Evolutionary conservation across 2,888 invertebrate genomes (phyloP).

Genomic region (Rhagophthalmus giganteus): DNA sequence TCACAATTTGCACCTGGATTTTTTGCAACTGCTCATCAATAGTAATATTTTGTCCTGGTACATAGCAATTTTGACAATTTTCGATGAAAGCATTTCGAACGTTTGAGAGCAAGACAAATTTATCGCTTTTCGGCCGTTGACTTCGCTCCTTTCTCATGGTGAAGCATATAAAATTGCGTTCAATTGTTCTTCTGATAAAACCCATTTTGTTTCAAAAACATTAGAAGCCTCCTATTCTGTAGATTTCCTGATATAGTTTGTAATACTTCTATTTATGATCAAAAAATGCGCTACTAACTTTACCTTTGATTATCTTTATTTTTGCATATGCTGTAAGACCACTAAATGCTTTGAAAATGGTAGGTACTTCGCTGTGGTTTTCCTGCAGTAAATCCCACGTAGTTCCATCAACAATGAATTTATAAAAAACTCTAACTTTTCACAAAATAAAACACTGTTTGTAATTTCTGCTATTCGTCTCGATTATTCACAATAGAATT

Average conservation of each 20-base stretch:
- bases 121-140: neutral
- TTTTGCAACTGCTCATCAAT: neutral
- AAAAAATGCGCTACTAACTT: neutral
- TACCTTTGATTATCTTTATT: too few species aligned
- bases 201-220: neutral
- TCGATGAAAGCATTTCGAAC: neutral
- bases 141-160: neutral
- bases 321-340: neutral
- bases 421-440: neutral
- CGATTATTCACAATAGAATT: neutral
- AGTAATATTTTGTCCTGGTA: neutral
- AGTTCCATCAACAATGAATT: neutral
- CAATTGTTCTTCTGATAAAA: neutral
- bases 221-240: neutral
- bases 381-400: neutral
- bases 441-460: neutral
- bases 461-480: too few species aligned
- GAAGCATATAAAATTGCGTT: neutral
- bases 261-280: neutral
- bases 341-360: too few species aligned
- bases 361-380: too few species aligned
- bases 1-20: neutral
- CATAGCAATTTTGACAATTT: neutral
- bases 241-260: neutral
- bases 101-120: neutral